Percentiles rank a stretch among this genome's conserved stretches.
Conservation (phyloP, 2,113 vertebrate species). For the Phyllostomus discolor region DNA sequence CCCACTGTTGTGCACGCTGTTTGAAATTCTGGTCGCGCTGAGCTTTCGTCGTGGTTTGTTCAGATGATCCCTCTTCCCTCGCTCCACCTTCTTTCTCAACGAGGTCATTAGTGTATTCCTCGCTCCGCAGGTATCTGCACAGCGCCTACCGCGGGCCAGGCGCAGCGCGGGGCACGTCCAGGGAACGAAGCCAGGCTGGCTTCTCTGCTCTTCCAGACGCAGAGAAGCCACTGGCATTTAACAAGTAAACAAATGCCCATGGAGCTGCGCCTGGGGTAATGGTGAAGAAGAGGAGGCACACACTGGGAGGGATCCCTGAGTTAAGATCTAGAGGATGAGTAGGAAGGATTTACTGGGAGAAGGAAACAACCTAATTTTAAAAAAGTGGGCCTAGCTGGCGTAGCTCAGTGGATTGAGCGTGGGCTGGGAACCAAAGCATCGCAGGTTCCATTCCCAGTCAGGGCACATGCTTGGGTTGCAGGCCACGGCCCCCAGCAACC, state of each 20-base stretch:
- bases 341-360: background rate
- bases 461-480: too few species aligned
- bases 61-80: background rate
- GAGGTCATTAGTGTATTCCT: background rate
- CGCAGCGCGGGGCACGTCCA: too few species aligned
- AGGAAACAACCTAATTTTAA: background rate
- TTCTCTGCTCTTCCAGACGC: background rate
- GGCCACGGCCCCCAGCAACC: too few species aligned
- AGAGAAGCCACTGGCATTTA: background rate
- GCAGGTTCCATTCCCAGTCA: too few species aligned
- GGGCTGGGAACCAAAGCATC: too few species aligned
- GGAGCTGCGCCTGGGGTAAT: background rate
- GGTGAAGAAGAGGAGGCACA: background rate
- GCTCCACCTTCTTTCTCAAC: background rate
- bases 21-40: background rate
- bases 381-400: background rate
- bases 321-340: background rate
- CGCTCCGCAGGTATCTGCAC: background rate
- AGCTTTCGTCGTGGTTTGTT: background rate
- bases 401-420: too few species aligned
- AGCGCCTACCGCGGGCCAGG: too few species aligned
- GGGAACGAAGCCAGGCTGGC: background rate
- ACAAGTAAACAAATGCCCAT: background rate
- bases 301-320: background rate
- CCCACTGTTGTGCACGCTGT: background rate